Evolutionary conservation across 2,888 invertebrate genomes (phyloP).

Genomic region (Panzeria rudis): DNA sequence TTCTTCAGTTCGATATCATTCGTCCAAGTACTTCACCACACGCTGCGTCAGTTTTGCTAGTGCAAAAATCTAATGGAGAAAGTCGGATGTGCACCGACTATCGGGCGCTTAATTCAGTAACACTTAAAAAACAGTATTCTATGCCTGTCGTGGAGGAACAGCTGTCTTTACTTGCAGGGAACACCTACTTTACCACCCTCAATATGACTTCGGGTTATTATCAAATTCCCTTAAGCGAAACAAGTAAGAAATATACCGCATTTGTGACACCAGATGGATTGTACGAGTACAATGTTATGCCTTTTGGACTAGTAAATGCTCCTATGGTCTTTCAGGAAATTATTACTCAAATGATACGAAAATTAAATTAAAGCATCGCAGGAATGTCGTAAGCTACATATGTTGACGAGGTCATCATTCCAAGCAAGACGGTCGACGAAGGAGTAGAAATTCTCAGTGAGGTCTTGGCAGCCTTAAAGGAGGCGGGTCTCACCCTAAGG

Average conservation of each 20-base stretch:
- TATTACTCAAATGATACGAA: conserved; percentile 69
- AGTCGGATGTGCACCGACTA: conserved; percentile 69
- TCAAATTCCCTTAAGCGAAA: conserved; percentile 74
- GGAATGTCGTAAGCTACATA: conserved; percentile 44
- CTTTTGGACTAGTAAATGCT: conserved; percentile 79
- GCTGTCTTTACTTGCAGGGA: conserved; percentile 66
- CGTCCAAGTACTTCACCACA: conserved; percentile 37
- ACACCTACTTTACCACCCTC: conserved; percentile 76
- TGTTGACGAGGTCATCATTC: conserved; percentile 69
- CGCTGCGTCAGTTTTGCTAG: conserved; percentile 65
- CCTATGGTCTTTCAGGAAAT: conserved; percentile 78
- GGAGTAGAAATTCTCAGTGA: conserved; percentile 34
- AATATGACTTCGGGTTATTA: conserved; percentile 77
- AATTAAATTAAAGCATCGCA: conserved; percentile 24
- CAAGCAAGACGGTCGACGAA: conserved; percentile 32
- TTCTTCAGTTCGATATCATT: conserved; percentile 52
- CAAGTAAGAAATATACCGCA: conserved; percentile 17
- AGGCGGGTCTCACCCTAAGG: neutral
- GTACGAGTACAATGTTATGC: conserved; percentile 78
- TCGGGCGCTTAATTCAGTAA: conserved; percentile 62
- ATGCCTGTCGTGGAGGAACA: conserved; percentile 72
- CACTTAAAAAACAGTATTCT: conserved; percentile 66
- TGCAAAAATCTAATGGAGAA: conserved; percentile 64
- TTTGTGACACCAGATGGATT: conserved; percentile 74
- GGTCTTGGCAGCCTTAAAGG: conserved; percentile 52